A percentile compares a stretch with the other conserved stretches of the same genome.
Conservation (phyloP, 2,113 vertebrate species). For the Actinemys pallida region DNA sequence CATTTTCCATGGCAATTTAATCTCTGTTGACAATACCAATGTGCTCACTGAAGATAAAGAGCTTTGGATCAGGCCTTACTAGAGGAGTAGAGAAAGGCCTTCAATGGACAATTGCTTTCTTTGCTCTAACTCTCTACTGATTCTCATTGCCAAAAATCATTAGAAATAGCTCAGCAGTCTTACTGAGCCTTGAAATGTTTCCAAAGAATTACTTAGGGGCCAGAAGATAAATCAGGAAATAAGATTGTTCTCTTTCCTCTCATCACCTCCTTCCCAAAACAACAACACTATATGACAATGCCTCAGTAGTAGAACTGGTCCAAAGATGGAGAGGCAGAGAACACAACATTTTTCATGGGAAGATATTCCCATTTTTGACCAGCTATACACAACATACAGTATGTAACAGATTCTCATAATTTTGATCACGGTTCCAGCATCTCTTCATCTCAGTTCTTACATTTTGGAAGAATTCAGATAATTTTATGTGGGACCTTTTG, state of each 20-base stretch:
- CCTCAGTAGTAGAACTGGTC: no score
- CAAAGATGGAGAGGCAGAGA: no score
- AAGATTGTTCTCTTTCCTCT: not conserved
- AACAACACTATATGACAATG: no score
- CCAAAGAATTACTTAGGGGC: not conserved
- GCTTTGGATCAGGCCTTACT: not conserved
- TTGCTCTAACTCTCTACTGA: no score
- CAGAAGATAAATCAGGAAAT: not conserved
- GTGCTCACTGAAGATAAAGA: not conserved
- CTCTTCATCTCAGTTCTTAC: not conserved
- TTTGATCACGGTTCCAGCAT: fast-evolving
- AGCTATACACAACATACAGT: not conserved
- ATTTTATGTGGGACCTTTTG: not conserved
- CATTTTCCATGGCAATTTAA: not conserved
- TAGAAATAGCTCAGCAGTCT: not conserved
- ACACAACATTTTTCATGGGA: no score
- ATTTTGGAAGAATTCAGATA: not conserved
- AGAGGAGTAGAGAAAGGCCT: no score
- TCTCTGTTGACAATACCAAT: not conserved
- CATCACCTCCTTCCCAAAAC: not conserved
- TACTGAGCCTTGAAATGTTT: not conserved
- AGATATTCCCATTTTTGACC: no score
- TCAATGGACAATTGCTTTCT: no score
- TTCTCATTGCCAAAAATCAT: not conserved
- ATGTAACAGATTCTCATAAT: not conserved